These are phyloP conservation scores for Mugil cephalus DNA, from an alignment of 2,113 vertebrate species.

Conservation along the genomic window DNA sequence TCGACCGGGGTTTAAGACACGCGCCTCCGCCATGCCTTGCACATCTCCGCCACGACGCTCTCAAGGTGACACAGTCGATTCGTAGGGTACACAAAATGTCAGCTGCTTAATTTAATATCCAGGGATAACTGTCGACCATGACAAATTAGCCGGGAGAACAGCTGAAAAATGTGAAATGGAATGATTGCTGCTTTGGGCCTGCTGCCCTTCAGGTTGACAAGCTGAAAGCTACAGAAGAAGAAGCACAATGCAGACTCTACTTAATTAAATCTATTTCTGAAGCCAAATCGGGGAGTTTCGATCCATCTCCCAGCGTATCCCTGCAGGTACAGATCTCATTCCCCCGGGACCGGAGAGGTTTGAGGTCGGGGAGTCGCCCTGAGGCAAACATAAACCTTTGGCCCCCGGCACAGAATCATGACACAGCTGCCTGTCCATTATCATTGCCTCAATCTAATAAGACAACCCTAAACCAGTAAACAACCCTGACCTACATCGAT, in stretches of 20 bases:
- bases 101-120: slow-evolving; percentile 76
- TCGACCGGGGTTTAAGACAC: slow-evolving; percentile 49
- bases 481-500: slow-evolving; percentile 68
- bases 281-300: slow-evolving; percentile 35
- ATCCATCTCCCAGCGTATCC: slow-evolving; percentile 9
- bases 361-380: slow-evolving; percentile 43
- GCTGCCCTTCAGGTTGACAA: slow-evolving; percentile 62
- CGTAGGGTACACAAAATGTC: slow-evolving; percentile 69
- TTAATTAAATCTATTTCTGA: slow-evolving; percentile 67
- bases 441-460: slow-evolving; percentile 75
- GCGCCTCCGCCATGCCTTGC: slow-evolving; percentile 19
- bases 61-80: slow-evolving; percentile 72
- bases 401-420: slow-evolving; percentile 59
- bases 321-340: slow-evolving; percentile 32
- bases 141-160: slow-evolving; percentile 68
- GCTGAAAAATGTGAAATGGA: slow-evolving; percentile 48
- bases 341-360: slow-evolving; percentile 39
- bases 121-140: slow-evolving; percentile 67
- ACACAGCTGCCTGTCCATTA: slow-evolving; percentile 79
- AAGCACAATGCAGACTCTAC: slow-evolving; percentile 47
- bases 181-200: slow-evolving; percentile 63
- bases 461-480: slow-evolving; percentile 50
- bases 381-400: slow-evolving; percentile 67
- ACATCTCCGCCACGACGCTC: slow-evolving; percentile 51
- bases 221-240: slow-evolving; percentile 50